Evolutionary conservation across 92 coral and sea anemone genomes (phyloP).

Genomic region (Diadumene lineata): DNA sequence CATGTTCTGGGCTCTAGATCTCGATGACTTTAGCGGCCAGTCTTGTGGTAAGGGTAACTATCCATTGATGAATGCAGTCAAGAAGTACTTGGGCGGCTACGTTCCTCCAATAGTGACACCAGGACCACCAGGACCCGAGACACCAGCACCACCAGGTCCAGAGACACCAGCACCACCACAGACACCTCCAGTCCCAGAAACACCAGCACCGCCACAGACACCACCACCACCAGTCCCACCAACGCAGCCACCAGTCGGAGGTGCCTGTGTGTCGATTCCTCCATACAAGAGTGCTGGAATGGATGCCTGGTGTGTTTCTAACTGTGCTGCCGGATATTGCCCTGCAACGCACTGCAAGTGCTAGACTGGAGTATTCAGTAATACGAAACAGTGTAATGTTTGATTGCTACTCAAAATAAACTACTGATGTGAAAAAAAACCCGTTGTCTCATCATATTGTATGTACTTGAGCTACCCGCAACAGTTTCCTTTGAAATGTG

Average conservation of each 20-base stretch:
- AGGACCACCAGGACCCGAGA: not conserved
- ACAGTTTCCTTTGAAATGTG: too few species aligned
- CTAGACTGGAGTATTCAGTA: too few species aligned
- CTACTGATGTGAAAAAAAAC: not conserved
- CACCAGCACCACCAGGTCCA: constrained; percentile 14
- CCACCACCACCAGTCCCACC: constrained; percentile 5
- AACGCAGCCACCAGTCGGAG: constrained; percentile 25
- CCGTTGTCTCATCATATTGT: not conserved
- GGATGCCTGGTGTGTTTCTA: constrained; percentile 49
- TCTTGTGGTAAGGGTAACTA: constrained; percentile 60
- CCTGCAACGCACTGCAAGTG: constrained; percentile 66
- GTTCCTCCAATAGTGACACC: constrained; percentile 24
- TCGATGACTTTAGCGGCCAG: constrained; percentile 60
- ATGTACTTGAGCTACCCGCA: not conserved
- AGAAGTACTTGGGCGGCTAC: constrained; percentile 58
- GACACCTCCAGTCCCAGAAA: constrained; percentile 7
- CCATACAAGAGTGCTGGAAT: constrained; percentile 39
- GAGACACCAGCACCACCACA: not conserved
- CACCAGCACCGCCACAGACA: not conserved
- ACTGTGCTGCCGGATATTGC: constrained; percentile 63
- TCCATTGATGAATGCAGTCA: constrained; percentile 74
- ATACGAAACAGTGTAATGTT: not conserved
- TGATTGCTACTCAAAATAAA: not conserved
- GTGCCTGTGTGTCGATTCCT: constrained; percentile 27
- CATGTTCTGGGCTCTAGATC: constrained; percentile 69